Base-by-base conservation (phyloP, 1,140 invertebrate species). In the Muscidifurax raptorellus region DNA sequence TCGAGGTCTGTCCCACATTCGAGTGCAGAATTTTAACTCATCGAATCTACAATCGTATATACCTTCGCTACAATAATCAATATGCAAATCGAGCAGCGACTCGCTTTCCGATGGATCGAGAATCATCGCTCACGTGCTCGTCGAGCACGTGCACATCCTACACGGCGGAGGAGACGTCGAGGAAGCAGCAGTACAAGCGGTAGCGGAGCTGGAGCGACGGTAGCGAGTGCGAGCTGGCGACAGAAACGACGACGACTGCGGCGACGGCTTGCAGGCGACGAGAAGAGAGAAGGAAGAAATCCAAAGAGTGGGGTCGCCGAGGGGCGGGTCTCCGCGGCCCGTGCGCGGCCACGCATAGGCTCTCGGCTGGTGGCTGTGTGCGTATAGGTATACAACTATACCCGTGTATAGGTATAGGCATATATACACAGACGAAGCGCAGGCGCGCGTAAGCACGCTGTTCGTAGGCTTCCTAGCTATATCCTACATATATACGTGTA, bases 321-420 rank as follows among this genome's bases (percentile, higher is more conserved):
- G 90, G 89, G 91, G 90, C 91, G 91, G 90, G 87, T 86, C 90
- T 82, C 88, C 79, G 89, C 67, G 86, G 87, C 86, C 44, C 83
- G 75, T 85, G 86, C 86, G 82, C 86, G 85, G 86, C 82, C 88
- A 86, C 88, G 88, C 87, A 88, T 89, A 66, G 74, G 74, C 87
- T 87, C 86, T 78, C 86, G n/a, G n/a, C 80, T 86, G 80, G 83
- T 87, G 86, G 76, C 72, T 59, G 52, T n/a, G 52, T 59, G 52
- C 52, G 52, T 59, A 22, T 59, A 81, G 71, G 75, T 78, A 80
- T 83, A 67, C 78, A n/a, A n/a, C 74, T 40, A 40, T 32, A 32
- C n/a, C n/a, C n/a, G n/a, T n/a, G n/a, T n/a, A n/a, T n/a, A n/a
- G n/a, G n/a, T n/a, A n/a, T n/a, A n/a, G n/a, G n/a, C n/a, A n/a